Percentiles rank a stretch among this genome's conserved stretches.
Conservation (phyloP, 1,140 invertebrate species). For the Cydia amplana region DNA sequence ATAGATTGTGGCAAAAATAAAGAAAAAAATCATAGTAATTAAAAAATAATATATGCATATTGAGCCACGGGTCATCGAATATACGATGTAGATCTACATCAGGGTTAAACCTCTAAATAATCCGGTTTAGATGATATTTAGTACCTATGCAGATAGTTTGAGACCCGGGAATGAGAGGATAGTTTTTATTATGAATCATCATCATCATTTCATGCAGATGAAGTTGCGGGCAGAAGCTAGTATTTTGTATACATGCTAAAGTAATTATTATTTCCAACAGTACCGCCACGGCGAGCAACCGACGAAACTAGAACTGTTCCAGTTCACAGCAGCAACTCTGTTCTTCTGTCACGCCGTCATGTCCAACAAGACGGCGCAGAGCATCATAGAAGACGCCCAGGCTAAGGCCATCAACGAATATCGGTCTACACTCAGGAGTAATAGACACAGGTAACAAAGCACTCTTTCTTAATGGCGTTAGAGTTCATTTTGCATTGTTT, state of each 20-base stretch:
- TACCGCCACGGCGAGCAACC: constrained; percentile 67
- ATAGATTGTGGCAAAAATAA: no score
- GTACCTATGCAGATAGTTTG: no score
- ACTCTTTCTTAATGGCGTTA: neutral
- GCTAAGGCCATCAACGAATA: constrained; percentile 70
- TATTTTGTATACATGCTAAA: neutral
- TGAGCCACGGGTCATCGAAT: no score
- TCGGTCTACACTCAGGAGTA: constrained; percentile 62
- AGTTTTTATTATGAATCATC: no score
- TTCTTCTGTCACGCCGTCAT: constrained; percentile 72
- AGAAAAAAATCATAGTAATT: no score
- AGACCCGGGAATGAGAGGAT: no score
- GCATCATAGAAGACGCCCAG: constrained; percentile 70
- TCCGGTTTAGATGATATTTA: no score
- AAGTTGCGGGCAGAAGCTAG: no score
- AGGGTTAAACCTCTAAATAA: no score
- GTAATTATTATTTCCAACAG: constrained; percentile 44
- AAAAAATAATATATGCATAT: no score
- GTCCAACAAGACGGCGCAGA: constrained; percentile 66
- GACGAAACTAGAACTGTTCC: constrained; percentile 70
- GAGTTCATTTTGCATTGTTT: neutral
- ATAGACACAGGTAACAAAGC: constrained; percentile 62
- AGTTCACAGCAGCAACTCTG: constrained; percentile 64
- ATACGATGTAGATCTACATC: no score
- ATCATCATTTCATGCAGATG: no score